Evolutionary conservation across 2,797 vertebrate species (phyloP).

Genomic region (Brachyrhaphis roseni): DNA sequence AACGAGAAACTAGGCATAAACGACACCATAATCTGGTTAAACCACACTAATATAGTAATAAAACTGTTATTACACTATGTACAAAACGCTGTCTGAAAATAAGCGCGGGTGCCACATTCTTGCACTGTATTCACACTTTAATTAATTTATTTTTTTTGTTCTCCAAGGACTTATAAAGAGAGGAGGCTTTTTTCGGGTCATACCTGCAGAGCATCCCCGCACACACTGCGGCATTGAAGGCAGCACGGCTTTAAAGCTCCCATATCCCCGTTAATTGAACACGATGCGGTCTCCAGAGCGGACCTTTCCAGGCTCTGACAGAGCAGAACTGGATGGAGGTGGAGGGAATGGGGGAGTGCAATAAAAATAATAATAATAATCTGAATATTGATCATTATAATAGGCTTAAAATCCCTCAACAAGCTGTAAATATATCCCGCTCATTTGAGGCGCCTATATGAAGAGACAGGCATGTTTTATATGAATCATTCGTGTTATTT

Average conservation of each 20-base stretch:
- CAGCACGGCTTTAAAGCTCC: constrained; percentile 8
- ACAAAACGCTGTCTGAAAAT: background rate
- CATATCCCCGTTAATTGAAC: constrained; percentile 17
- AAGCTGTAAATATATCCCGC: background rate
- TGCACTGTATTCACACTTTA: background rate
- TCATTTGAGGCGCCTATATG: background rate
- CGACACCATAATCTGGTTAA: background rate
- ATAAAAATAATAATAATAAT: background rate
- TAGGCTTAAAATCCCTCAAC: background rate
- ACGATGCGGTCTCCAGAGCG: constrained; percentile 52
- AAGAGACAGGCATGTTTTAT: background rate
- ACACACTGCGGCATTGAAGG: constrained; percentile 32
- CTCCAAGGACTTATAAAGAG: background rate
- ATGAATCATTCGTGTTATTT: background rate
- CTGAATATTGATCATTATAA: background rate
- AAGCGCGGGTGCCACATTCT: background rate
- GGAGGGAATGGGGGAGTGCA: background rate
- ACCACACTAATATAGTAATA: background rate
- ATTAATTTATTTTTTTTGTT: background rate
- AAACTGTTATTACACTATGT: background rate
- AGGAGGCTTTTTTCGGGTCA: background rate
- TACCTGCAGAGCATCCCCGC: constrained; percentile 31
- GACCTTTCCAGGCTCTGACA: constrained; percentile 48
- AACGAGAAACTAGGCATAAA: background rate
- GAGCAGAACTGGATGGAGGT: constrained; percentile 20